Base-by-base conservation (phyloP, 2,888 invertebrate species). In the Tryphoninae sp. region DNA sequence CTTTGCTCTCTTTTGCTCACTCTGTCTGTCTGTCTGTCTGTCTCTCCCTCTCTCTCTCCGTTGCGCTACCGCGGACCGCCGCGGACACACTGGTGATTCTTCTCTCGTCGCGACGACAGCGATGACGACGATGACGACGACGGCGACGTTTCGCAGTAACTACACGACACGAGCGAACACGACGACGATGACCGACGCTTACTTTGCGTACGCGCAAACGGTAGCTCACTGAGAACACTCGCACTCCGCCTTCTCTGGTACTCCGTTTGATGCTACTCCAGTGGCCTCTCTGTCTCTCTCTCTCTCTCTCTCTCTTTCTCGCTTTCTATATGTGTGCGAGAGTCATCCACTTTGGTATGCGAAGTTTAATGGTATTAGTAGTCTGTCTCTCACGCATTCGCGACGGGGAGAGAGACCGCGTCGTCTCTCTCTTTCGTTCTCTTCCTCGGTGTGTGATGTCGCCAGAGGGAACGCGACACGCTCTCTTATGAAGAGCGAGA, bases 31-130 rank as follows among this genome's bases (percentile, higher is more conserved):
- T 19, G 19, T 19, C 19, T 19, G 26, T n/a, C 13, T 42, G 7
- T 33, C 6, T 3, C 33, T 33, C 33, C 7, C 33, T 6, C 33
- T 33, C 33, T 33, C 6, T 33, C 33, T 26, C 22, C 64, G 67
- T 82, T 84, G 78, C 81, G 80, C 81, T 81, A 78, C 81, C 84
- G 84, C 83, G 83, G 83, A 82, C 69, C 80, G 81, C 83, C 84
- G 84, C 84, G 83, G 82, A 84, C 82, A 83, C 80, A 84, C 84
- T 84, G 84, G 72, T 42, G 68, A 55, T 74, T 68, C 75, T 68
- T 77, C 49, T 22, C 51, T 61, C 74, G 45, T 53, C 22, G 33
- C 51, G 73, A 53, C 71, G 68, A 67, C 22, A 58, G 58, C 69
- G 69, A 59, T 64, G 74, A 77, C 68, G 42, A 62, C 81, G 19